Conservation (phyloP, 2,888 invertebrate genomes). For the Tenthredo mesomela region DNA sequence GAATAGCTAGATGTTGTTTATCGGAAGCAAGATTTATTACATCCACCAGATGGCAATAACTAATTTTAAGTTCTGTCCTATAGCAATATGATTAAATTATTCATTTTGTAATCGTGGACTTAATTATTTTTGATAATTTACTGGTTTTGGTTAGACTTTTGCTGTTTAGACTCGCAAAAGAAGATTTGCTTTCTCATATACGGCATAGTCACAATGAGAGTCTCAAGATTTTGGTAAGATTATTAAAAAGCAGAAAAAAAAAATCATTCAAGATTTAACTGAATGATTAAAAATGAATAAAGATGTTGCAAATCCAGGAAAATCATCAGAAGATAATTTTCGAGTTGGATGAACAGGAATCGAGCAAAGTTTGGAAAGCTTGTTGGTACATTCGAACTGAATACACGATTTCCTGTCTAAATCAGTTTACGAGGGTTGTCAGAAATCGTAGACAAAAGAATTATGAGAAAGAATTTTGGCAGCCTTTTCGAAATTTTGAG, state of each 20-base stretch:
- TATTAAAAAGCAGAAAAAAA: not conserved
- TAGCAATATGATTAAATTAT: no score
- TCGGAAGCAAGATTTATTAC: no score
- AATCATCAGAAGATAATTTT: not conserved
- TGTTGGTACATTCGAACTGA: not conserved
- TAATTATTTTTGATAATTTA: no score
- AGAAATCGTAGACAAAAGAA: not conserved
- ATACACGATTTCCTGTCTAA: not conserved
- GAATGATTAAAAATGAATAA: not conserved
- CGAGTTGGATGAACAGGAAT: not conserved
- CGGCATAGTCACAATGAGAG: no score
- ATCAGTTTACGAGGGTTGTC: not conserved
- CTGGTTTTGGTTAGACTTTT: no score
- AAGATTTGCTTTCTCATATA: no score
- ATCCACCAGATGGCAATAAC: no score
- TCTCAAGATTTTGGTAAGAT: no score
- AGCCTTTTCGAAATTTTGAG: not conserved
- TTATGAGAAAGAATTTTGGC: not conserved
- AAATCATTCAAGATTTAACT: not conserved
- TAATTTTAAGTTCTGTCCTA: no score
- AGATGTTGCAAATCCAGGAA: not conserved
- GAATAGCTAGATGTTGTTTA: no score
- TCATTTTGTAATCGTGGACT: no score
- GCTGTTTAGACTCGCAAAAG: no score
- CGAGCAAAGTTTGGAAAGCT: not conserved